Evolutionary conservation across 2,888 invertebrate species (phyloP).

Genomic region (Spodoptera exigua): DNA sequence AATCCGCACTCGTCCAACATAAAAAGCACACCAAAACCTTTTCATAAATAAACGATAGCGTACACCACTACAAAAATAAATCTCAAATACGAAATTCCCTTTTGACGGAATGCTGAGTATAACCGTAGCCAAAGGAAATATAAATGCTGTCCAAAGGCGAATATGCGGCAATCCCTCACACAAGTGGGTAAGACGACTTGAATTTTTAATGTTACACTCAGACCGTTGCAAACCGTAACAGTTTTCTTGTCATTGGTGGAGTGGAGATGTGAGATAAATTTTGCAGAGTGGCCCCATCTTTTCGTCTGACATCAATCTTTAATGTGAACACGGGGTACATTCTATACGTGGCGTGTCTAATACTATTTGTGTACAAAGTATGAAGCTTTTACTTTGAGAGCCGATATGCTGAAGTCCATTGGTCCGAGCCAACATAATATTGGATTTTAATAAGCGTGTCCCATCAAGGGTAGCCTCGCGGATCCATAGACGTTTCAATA

Average conservation of each 20-base stretch:
- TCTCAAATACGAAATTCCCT: slow-evolving; percentile 69
- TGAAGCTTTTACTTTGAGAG: slow-evolving; percentile 71
- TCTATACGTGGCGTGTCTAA: slow-evolving; percentile 86
- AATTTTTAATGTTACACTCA: slow-evolving; percentile 90
- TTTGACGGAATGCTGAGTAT: slow-evolving; percentile 74
- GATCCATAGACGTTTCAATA: slow-evolving; percentile 13
- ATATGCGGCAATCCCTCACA: slow-evolving; percentile 89
- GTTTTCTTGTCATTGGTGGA: slow-evolving; percentile 89
- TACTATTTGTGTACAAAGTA: slow-evolving; percentile 80
- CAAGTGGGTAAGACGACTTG: slow-evolving; percentile 88
- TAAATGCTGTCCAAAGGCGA: slow-evolving; percentile 88
- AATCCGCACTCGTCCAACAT: slow-evolving; percentile 30
- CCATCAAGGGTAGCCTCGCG: slow-evolving; percentile 22
- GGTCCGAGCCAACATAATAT: slow-evolving; percentile 53
- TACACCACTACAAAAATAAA: slow-evolving; percentile 62
- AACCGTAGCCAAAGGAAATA: slow-evolving; percentile 85
- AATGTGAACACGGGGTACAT: slow-evolving; percentile 84
- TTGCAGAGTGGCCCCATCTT: slow-evolving; percentile 90
- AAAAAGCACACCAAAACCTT: slow-evolving; percentile 41
- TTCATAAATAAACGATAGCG: slow-evolving; percentile 54
- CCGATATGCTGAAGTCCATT: slow-evolving; percentile 52
- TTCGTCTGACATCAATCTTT: slow-evolving; percentile 88
- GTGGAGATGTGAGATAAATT: slow-evolving; percentile 89
- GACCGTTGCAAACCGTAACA: slow-evolving; percentile 89
- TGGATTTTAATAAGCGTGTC: slow-evolving; percentile 52